These are phyloP conservation scores for Agrochola lota DNA, from an alignment of 2,888 invertebrate species.

Conservation along the genomic window DNA sequence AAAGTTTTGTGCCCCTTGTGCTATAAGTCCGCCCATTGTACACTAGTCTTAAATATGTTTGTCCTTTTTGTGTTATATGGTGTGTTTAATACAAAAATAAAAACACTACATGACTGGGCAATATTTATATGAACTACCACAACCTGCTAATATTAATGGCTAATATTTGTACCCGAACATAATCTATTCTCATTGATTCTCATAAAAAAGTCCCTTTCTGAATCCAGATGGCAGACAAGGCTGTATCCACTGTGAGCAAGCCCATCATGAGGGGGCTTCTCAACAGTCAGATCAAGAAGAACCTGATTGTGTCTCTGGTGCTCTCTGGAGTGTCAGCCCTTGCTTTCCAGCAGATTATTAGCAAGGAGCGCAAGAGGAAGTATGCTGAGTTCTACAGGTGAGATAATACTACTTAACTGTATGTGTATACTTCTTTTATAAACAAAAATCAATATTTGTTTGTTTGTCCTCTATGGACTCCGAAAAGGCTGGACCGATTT, in stretches of 20 bases:
- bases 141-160: too few species aligned
- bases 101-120: too few species aligned
- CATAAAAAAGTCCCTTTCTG: neutral
- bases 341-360: conserved; percentile 89
- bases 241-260: conserved; percentile 81
- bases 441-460: too few species aligned
- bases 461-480: too few species aligned
- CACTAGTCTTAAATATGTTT: neutral
- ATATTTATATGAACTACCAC: too few species aligned
- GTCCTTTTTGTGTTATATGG: neutral
- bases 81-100: too few species aligned
- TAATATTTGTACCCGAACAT: neutral
- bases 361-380: conserved; percentile 91
- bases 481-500: too few species aligned
- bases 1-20: neutral
- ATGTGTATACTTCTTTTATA: too few species aligned
- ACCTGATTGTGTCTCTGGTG: conserved; percentile 89
- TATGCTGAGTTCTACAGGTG: conserved; percentile 97
- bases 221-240: conserved; percentile 86
- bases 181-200: neutral
- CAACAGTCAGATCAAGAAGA: conserved; percentile 91
- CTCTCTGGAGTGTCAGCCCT: conserved; percentile 86
- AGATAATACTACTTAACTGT: conserved; percentile 5
- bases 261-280: conserved; percentile 94
- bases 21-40: neutral